Base-by-base conservation (phyloP, 2,113 vertebrate genomes). In the Pollachius pollachius region DNA sequence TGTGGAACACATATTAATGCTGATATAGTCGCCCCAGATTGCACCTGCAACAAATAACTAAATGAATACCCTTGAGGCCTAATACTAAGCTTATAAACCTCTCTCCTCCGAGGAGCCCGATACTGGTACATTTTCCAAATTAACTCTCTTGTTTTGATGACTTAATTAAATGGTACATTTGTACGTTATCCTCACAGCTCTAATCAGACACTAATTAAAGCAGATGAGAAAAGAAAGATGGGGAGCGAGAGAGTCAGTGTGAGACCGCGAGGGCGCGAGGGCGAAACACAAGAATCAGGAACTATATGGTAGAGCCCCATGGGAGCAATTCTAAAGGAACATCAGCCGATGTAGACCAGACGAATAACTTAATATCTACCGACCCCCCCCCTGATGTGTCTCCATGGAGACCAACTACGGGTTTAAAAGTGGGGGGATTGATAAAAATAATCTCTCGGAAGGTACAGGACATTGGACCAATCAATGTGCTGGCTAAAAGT, bases 81-180 rank as follows among this genome's bases (percentile, higher is more conserved):
- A 68, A 68, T 75, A 64, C 77, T 25, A n/a, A 70, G 68, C 73
- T 63, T 73, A 80, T 76, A 73, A 72, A 81, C 79, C 80, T 84
- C 78, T 84, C 84, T 81, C 81, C 77, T 77, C 84, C 72, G 6
- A 41, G 77, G 76, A 81, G 69, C 71, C 65, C 21, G 60, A 64
- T 64, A 72, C 79, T 80, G 77, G 74, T 73, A 71, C 77, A 74
- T 82, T 83, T 89, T 75, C 73, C 79, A 76, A 71, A 85, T 80
- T 81, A 63, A 74, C 71, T 80, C 84, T 81, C 83, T 87, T 82
- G 71, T 79, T 85, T 84, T 89, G 81, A 88, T 84, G 80, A 72
- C 84, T 84, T 86, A 81, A 89, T 88, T 89, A 88, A 88, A 87
- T 84, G 66, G 78, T 80, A 90, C 80, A 70, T 60, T 77, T 84